A percentile compares a stretch with the other conserved stretches of the same genome.
Conservation (phyloP, 2,797 vertebrate species). For the Rhabdophis nuchalis region DNA sequence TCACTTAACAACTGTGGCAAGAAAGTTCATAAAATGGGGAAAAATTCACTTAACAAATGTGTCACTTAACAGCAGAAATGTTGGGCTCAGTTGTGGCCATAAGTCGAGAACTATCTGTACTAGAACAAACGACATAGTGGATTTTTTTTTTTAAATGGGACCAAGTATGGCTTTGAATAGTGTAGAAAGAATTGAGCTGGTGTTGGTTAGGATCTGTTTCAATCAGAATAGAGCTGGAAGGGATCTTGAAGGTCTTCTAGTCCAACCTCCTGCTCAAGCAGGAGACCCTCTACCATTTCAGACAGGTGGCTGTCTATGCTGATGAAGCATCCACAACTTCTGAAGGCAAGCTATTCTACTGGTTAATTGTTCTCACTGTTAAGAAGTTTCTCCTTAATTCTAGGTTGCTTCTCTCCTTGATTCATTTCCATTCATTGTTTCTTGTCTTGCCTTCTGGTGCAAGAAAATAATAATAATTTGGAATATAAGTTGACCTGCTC, state of each 20-base stretch:
- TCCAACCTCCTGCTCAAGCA: not conserved
- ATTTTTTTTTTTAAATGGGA: not conserved
- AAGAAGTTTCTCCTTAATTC: not conserved
- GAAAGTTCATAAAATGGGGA: too few relatives aligned
- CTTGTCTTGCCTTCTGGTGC: not conserved
- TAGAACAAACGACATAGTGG: not conserved
- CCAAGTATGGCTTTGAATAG: not conserved
- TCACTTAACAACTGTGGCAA: too few relatives aligned
- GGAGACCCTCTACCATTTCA: not conserved
- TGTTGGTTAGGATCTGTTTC: not conserved
- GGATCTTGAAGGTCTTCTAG: not conserved
- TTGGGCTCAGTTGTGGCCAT: too few relatives aligned
- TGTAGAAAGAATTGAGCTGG: not conserved
- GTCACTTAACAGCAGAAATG: too few relatives aligned
- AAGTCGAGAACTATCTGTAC: not conserved
- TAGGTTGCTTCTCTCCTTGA: not conserved
- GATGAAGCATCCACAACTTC: not conserved
- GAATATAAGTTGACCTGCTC: not conserved
- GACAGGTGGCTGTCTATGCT: not conserved
- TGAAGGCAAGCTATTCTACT: not conserved
- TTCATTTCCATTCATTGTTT: not conserved
- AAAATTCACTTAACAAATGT: too few relatives aligned
- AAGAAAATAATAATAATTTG: not conserved
- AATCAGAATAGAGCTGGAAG: not conserved
- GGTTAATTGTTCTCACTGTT: not conserved